phyloP scores from a whole-genome alignment of 2,888 invertebrate genomes.

The Acanthopleura granulata region DNA sequence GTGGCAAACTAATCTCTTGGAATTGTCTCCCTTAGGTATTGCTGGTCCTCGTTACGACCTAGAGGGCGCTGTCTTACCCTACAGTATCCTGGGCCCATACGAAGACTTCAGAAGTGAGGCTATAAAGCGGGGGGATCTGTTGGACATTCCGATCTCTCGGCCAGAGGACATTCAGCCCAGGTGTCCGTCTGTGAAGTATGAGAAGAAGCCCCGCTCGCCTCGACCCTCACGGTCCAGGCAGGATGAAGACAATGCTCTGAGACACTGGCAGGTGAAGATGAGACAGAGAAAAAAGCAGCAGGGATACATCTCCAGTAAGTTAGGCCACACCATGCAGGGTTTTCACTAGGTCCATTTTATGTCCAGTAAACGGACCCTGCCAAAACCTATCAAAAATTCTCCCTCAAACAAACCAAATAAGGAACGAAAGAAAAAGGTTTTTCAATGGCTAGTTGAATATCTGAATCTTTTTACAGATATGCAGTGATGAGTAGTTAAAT shows the following conservation, averaged over 20 bases:
- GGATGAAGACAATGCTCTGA: constrained; percentile 64
- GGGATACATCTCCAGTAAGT: constrained; percentile 64
- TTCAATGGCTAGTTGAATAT: too few species aligned
- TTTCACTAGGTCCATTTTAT: too few species aligned
- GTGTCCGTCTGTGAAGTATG: constrained; percentile 57
- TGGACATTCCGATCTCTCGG: constrained; percentile 42
- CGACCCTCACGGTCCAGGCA: constrained; percentile 25
- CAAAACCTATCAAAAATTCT: too few species aligned
- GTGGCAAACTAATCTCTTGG: too few species aligned
- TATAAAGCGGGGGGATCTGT: constrained; percentile 48
- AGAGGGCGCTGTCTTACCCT: constrained; percentile 59
- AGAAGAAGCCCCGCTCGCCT: constrained; percentile 45
- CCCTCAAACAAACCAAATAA: too few species aligned
- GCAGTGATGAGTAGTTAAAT: too few species aligned
- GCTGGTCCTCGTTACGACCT: constrained; percentile 63
- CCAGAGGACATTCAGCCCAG: constrained; percentile 31
- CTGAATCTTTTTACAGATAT: too few species aligned
- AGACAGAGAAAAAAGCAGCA: constrained; percentile 65
- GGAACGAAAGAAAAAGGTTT: too few species aligned
- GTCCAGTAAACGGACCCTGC: too few species aligned
- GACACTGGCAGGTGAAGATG: constrained; percentile 68
- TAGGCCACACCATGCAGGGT: too few species aligned
- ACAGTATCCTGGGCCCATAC: constrained; percentile 67
- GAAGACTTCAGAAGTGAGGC: constrained; percentile 64
- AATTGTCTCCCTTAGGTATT: constrained; percentile 38